phyloP scores from a whole-genome alignment of 1,140 invertebrate genomes.

The Muscidifurax raptorellus region DNA sequence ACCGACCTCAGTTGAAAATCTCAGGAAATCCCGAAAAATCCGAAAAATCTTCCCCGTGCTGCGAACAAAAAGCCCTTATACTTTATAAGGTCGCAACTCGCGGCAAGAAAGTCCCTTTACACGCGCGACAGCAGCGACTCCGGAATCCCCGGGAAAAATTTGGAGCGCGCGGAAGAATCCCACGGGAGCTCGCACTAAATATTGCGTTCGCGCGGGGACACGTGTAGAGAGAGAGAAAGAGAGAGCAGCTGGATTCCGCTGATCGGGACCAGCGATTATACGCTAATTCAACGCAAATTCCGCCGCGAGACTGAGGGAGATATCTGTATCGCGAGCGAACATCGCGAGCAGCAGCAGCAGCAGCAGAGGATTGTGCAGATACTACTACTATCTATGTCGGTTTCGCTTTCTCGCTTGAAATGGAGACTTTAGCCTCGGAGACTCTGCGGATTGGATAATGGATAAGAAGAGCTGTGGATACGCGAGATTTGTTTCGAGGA shows the following conservation, averaged over 20 bases:
- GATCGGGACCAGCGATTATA: conserved; percentile 73
- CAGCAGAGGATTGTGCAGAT: neutral
- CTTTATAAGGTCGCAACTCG: neutral
- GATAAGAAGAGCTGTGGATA: neutral
- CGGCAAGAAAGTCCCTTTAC: neutral
- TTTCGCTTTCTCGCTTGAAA: conserved; percentile 7
- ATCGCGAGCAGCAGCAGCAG: conserved; percentile 53
- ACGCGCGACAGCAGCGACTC: neutral
- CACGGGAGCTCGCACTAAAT: conserved; percentile 31
- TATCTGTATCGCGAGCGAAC: conserved; percentile 74
- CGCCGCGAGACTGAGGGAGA: conserved; percentile 61
- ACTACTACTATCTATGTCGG: neutral
- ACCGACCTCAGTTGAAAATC: neutral
- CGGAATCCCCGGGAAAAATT: conserved; percentile 13
- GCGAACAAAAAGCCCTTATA: neutral
- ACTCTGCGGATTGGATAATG: neutral
- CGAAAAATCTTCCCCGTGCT: neutral
- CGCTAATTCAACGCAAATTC: conserved; percentile 76
- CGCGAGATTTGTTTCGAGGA: neutral
- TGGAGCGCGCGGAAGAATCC: conserved; percentile 32
- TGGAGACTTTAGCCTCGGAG: conserved; percentile 4
- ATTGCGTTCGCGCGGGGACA: conserved; percentile 40
- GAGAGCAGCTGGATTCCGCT: conserved; percentile 48
- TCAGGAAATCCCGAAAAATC: conserved; percentile 14
- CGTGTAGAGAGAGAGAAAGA: conserved; percentile 15